phyloP scores from a whole-genome alignment of 2,797 vertebrate species.

The Aldrovandia affinis region DNA sequence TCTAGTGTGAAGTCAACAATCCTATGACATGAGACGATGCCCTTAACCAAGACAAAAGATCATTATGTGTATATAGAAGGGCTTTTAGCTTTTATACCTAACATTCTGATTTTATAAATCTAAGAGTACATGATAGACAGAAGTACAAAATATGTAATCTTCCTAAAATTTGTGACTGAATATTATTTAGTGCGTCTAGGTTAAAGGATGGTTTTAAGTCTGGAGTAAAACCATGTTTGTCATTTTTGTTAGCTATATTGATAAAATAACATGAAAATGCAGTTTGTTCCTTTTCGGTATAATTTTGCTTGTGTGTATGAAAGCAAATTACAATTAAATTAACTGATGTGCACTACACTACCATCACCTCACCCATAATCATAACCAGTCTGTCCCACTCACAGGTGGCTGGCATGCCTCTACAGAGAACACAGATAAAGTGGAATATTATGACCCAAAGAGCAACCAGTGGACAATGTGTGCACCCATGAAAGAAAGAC shows the following conservation, averaged over 20 bases:
- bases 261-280: not conserved
- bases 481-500: constrained; percentile 80
- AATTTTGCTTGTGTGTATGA: too few species aligned
- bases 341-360: too few species aligned
- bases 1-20: not conserved
- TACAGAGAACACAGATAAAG: constrained; percentile 82
- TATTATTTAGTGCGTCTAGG: not conserved
- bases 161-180: not conserved
- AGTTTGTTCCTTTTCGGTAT: too few species aligned
- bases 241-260: not conserved
- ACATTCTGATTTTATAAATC: not conserved
- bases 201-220: not conserved
- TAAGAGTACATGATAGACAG: not conserved
- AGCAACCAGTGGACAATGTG: constrained; percentile 82
- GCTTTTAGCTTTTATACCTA: not conserved
- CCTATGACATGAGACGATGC: not conserved
- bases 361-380: too few species aligned
- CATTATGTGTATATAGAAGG: not conserved
- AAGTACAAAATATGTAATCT: not conserved
- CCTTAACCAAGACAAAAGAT: not conserved
- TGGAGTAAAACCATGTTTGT: not conserved
- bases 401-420: constrained; percentile 82
- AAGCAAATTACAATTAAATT: too few species aligned
- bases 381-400: too few species aligned
- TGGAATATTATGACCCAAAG: constrained; percentile 80